Evolutionary conservation across 2,113 vertebrate species (phyloP), one percentile per base, ranked within the genome.

Genomic region (Prinia subflava): DNA sequence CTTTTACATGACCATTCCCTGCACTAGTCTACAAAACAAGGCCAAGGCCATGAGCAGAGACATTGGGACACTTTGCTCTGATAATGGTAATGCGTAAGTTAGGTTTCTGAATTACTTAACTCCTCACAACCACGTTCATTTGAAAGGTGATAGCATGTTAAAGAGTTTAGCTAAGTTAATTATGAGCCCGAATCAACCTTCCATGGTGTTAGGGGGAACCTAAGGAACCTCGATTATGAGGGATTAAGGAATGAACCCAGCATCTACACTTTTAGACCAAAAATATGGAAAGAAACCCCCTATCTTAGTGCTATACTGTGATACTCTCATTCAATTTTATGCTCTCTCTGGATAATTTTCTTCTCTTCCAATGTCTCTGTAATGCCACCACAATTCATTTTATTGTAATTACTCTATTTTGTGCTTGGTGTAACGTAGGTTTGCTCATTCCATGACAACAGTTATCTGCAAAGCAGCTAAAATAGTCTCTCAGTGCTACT

Each of bases 1-100:
- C 31, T 8, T 11, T 19, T 69, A 50, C 0, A 2, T 25, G 35
- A 8, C 25, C 31, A 27, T 25, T 74, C 47, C 44, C 21, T 30
- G 28, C 0, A 0, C 30, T 24, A 35, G 42, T 19, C 56, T 50
- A 39, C 28, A 67, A 69, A 89, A 63, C 0, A 1, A 73, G 30
- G 70, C 37, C 56, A 77, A 60, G 76, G 37, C 22, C 39, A 56
- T 31, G 14, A 81, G 55, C 13, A 57, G 75, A 44, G 25, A 71
- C 28, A n/a, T 10, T 9, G 35, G 30, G 25, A 31, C 64, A 85
- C 37, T 77, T 50, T 44, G 39, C 27, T 70, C 39, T 42, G n/a
- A 17, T 55, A 87, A 73, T 16, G 25, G 31, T 16, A 78, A 78
- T 9, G 24, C 9, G 12, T 17, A 67, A 56, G 14, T 11, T 15